Conservation (phyloP, 1,140 invertebrate genomes). For the Pemphigus obesinymphae region DNA sequence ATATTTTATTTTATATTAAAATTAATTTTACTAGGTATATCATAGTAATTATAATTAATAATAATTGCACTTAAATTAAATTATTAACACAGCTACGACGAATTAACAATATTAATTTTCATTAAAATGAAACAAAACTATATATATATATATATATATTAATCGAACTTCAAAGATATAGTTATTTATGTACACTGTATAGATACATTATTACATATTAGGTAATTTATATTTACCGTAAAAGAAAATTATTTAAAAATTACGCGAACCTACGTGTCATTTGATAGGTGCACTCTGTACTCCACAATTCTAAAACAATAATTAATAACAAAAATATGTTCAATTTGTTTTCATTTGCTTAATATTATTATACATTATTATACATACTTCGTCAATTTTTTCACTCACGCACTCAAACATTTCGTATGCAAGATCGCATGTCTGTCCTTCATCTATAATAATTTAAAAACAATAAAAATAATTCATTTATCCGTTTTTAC, state of each 20-base stretch:
- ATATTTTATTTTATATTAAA: neutral
- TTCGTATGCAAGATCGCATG: slow-evolving; percentile 67
- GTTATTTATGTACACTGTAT: neutral
- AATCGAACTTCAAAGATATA: neutral
- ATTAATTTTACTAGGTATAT: neutral
- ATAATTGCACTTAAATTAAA: neutral
- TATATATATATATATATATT: no score
- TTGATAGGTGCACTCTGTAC: neutral
- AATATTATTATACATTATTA: neutral
- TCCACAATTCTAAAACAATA: slow-evolving; percentile 21
- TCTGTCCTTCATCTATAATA: slow-evolving; percentile 60
- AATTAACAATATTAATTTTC: neutral
- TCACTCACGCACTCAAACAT: slow-evolving; percentile 70
- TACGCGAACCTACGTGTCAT: neutral
- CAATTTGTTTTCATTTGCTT: neutral
- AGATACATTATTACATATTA: no score
- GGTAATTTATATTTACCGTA: neutral
- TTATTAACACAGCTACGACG: neutral
- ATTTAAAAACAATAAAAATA: slow-evolving; percentile 46
- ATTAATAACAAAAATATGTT: neutral
- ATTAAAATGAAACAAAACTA: neutral
- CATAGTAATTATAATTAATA: no score
- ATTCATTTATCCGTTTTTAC: no score
- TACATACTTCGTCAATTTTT: slow-evolving; percentile 55
- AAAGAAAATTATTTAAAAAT: neutral